Evolutionary conservation across 2,888 invertebrate genomes (phyloP).

Genomic region (Pediacus dermestoides): DNA sequence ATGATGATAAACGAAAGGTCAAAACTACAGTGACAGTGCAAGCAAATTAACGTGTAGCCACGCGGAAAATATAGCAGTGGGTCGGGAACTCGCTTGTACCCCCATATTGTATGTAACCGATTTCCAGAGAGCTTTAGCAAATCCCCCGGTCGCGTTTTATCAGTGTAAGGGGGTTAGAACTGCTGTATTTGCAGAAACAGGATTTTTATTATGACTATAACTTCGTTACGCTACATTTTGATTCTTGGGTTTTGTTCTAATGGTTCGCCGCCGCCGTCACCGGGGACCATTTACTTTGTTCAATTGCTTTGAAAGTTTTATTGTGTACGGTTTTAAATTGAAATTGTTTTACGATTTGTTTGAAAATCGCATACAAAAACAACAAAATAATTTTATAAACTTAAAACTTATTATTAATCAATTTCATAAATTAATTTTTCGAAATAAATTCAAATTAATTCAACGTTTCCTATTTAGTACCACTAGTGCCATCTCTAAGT

Average conservation of each 20-base stretch:
- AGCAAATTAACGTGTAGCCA: constrained; percentile 47
- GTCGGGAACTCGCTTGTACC: constrained; percentile 31
- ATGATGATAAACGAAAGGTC: constrained; percentile 40
- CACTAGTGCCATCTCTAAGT: too few relatives aligned
- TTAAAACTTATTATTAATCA: too few relatives aligned
- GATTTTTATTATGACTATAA: constrained; percentile 38
- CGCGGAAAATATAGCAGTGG: constrained; percentile 48
- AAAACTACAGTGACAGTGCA: constrained; percentile 43
- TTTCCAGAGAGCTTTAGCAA: constrained; percentile 40
- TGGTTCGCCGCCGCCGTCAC: too few relatives aligned
- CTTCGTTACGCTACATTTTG: constrained; percentile 36
- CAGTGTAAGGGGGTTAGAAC: constrained; percentile 46
- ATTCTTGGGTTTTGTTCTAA: constrained; percentile 23
- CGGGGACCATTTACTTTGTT: constrained; percentile 19
- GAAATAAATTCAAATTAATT: too few relatives aligned
- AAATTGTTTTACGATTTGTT: too few relatives aligned
- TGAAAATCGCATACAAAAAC: too few relatives aligned
- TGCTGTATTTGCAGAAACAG: constrained; percentile 46
- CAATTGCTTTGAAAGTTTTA: constrained; percentile 16
- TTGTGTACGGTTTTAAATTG: constrained; percentile 15
- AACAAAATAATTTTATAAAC: too few relatives aligned
- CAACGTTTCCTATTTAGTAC: too few relatives aligned
- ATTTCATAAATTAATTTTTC: too few relatives aligned
- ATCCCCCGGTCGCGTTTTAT: constrained; percentile 44
- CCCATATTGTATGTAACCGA: constrained; percentile 36